Evolutionary conservation across 2,113 vertebrate genomes (phyloP), one percentile per base, ranked within the genome.

Genomic region (Dasyprocta punctata): DNA sequence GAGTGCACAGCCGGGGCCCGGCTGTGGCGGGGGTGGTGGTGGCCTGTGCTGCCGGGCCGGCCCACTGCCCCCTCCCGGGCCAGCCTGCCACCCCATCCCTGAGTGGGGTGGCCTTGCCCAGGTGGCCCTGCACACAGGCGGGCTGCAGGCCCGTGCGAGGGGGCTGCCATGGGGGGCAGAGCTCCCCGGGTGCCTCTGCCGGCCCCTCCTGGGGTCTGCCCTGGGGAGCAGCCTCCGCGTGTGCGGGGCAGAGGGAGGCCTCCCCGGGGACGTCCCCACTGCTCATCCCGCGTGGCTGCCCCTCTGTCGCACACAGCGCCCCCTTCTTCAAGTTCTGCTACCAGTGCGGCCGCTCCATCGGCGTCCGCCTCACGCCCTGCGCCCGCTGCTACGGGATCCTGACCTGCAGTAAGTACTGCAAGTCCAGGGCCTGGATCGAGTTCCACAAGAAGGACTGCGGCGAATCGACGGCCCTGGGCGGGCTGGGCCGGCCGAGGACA

Each of bases 401-500:
- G 96, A 99, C 98, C 94, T 99, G 99, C 97, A 99, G 99, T 97
- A 98, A 98, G 81, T 49, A 44, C 69, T 99, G 99, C 95, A 99
- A 98, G 97, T 89, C 97, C 84, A 99, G 97, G 75, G 98, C 98
- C 47, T 99, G 99, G 99, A 41, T 94, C 0, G 98, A 99, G 28
- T 87, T 97, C 75, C 99, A 99, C 94, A 98, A 97, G 94, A 97
- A 97, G 1, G 99, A 99, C 96, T 99, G 99, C 85, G 12, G 47
- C 0, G 56, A 96, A 98, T 2, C 94, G 17, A 0, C 0, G 14
- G 44, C 49, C 33, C 0, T 54, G 0, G 49, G 30, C 2, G 30
- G 7, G 75, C 26, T 3, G 47, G 0, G 24, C 33, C 1, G 17
- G 61, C 80, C 1, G 2, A 33, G 56, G 38, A 44, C 19, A 1